Evolutionary conservation across 2,888 invertebrate genomes (phyloP), one percentile per base, ranked within the genome.

Genomic region (Zaprionus bogoriensis): DNA sequence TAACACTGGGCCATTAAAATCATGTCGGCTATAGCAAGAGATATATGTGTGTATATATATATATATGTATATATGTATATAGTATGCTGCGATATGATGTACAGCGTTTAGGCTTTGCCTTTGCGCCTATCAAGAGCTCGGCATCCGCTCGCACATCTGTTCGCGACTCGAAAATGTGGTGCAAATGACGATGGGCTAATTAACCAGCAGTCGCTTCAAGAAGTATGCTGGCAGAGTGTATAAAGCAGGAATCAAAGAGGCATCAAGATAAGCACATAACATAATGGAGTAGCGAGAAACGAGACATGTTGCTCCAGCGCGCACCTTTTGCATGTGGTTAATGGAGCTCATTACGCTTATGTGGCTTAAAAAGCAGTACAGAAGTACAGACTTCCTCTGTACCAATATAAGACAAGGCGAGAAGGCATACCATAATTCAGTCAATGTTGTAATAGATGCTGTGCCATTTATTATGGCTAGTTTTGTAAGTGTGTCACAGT

Each of bases 61-160:
- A 45, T 53, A 45, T 39, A 50, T 12, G 50, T 22, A 28, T 47
- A 39, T 47, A 22, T 27, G 27, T 39, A n/a, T n/a, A n/a, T n/a
- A n/a, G n/a, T n/a, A 4, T 9, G 39, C 27, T 50, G 32, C 38
- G 53, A 52, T 39, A 47, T 22, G n/a, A n/a, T 42, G 19, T 53
- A n/a, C 30, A 46, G 39, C 32, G 46, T 53, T 44, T 67, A 51
- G 19, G 69, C 62, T 67, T 57, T 72, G 51, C 45, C n/a, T n/a
- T 59, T 58, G 45, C 51, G 46, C 48, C 57, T 59, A 65, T 61
- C 42, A 54, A 61, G 47, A 72, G 36, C 54, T 63, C 38, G 54
- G n/a, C n/a, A n/a, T 64, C 54, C 54, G 45, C 68, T 36, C 25
- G 65, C 61, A 77, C 77, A 83, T 77, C 77, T 83, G 80, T 66